A percentile compares a stretch with the other conserved stretches of the same genome.
These are phyloP conservation scores for Lithobates sylvaticus DNA, from an alignment of 2,797 vertebrate species.

Conservation along the genomic window DNA sequence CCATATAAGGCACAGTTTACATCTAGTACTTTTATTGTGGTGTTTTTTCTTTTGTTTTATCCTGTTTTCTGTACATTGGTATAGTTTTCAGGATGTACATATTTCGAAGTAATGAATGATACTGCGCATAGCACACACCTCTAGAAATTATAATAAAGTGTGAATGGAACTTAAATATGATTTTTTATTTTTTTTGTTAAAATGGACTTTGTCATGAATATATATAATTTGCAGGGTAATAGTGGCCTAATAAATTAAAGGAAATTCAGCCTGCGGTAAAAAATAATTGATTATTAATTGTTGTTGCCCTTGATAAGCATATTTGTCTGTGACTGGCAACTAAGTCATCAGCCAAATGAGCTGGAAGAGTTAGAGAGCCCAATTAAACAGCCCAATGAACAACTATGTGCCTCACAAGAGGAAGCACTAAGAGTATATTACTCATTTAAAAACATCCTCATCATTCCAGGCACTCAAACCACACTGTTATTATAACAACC, in stretches of 20 bases:
- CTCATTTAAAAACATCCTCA: conserved; percentile 78
- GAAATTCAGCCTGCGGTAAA: background rate
- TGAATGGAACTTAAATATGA: no score
- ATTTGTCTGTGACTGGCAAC: conserved; percentile 46
- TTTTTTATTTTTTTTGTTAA: no score
- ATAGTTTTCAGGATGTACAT: no score
- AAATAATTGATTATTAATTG: background rate
- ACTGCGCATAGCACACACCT: no score
- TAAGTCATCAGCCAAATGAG: conserved; percentile 75
- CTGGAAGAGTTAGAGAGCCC: conserved; percentile 77
- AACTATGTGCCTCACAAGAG: conserved; percentile 74
- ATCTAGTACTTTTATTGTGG: no score
- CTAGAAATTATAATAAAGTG: no score
- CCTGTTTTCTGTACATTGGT: no score
- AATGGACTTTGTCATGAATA: background rate
- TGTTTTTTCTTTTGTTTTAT: no score
- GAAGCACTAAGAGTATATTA: conserved; percentile 70
- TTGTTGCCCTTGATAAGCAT: conserved; percentile 28
- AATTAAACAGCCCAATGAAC: conserved; percentile 79
- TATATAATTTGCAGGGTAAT: background rate
- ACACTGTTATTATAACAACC: conserved; percentile 74
- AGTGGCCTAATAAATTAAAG: background rate
- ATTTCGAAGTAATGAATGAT: no score
- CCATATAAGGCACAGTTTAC: no score
- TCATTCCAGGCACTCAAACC: conserved; percentile 73